These are phyloP conservation scores for Camponotus floridanus DNA, from an alignment of 1,140 invertebrate species.

Conservation along the genomic window DNA sequence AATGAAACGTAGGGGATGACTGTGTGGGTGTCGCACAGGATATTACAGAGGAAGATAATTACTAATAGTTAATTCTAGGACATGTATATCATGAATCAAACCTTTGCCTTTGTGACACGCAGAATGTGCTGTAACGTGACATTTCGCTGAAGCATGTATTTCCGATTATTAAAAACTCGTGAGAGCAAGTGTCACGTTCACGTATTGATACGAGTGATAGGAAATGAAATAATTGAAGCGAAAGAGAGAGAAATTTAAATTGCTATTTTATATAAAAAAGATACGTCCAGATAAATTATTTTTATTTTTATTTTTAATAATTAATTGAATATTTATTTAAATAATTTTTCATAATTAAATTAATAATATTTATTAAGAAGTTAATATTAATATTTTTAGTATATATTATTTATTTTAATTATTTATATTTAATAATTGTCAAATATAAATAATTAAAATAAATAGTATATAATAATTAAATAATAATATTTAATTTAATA, in stretches of 20 bases:
- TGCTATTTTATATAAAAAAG: background rate
- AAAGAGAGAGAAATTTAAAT: background rate
- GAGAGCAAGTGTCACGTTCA: background rate
- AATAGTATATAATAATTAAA: too few species aligned
- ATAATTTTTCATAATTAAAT: too few species aligned
- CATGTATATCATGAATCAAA: slow-evolving; percentile 21
- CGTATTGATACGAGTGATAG: background rate
- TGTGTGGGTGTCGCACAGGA: too few species aligned
- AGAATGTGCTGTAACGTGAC: slow-evolving; percentile 26
- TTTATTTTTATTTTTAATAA: too few species aligned
- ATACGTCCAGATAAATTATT: too few species aligned
- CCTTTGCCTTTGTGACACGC: background rate
- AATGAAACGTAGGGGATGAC: background rate
- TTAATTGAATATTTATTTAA: too few species aligned
- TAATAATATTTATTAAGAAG: too few species aligned
- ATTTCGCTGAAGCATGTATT: slow-evolving; percentile 12
- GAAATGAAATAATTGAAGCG: background rate
- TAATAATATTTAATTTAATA: too few species aligned
- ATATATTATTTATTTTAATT: too few species aligned
- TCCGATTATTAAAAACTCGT: background rate
- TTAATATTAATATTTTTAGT: too few species aligned
- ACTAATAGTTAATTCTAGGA: background rate
- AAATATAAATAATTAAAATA: too few species aligned
- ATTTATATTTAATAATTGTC: too few species aligned
- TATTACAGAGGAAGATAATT: background rate